Conservation (phyloP, 2,888 invertebrate genomes). For the Neoaliturus tenellus region DNA sequence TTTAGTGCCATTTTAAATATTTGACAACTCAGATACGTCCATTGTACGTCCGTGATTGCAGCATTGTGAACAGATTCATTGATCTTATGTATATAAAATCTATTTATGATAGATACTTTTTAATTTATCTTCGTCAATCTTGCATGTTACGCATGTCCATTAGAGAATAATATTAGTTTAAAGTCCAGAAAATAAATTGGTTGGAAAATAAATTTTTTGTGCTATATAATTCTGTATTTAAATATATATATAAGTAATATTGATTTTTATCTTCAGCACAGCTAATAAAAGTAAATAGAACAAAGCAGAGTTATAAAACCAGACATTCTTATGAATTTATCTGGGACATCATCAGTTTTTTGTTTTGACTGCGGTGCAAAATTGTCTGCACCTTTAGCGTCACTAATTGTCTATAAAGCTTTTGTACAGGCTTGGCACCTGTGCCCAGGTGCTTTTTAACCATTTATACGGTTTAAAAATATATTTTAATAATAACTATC, state of each 20-base stretch:
- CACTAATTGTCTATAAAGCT: constrained; percentile 10
- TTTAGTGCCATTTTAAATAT: background rate
- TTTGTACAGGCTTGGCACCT: constrained; percentile 29
- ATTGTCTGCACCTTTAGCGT: background rate
- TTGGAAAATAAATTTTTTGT: too few species aligned
- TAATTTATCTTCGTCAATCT: background rate
- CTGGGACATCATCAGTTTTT: background rate
- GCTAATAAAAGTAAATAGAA: too few species aligned
- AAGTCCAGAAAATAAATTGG: too few species aligned
- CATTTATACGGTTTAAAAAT: background rate
- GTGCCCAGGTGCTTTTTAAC: background rate
- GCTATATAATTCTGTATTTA: too few species aligned
- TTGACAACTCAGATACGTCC: background rate
- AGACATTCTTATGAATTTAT: background rate
- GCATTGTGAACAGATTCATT: too few species aligned
- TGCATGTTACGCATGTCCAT: background rate
- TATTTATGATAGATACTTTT: background rate
- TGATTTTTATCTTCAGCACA: too few species aligned
- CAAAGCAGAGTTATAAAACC: too few species aligned
- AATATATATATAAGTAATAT: too few species aligned
- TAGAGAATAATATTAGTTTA: background rate
- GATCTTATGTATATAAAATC: background rate
- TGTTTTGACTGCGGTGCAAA: background rate
- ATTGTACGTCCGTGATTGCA: background rate
- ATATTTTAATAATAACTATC: too few species aligned